Conservation (phyloP, 37 sponge, comb jelly and placozoan genomes). For the Hormiphora californensis region DNA sequence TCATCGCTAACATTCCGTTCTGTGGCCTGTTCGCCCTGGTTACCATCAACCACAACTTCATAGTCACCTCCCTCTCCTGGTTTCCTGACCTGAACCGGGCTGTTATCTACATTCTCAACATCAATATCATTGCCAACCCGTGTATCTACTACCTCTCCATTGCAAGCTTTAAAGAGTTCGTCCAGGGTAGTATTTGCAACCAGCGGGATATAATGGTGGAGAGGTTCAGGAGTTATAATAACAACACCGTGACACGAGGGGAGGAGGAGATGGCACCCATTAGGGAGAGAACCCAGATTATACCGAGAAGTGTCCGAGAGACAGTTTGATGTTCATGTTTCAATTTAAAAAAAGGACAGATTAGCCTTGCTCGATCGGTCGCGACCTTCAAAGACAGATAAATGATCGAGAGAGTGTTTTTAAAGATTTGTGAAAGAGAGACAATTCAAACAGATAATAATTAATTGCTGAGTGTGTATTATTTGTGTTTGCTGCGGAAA, state of each 20-base stretch:
- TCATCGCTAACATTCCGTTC: conserved; percentile 8
- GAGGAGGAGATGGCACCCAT: no score
- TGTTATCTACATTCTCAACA: neutral
- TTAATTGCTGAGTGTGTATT: neutral
- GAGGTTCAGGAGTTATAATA: no score
- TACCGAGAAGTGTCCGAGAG: no score
- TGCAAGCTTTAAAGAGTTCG: neutral
- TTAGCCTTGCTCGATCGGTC: no score
- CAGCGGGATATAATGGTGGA: no score
- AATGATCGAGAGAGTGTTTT: neutral
- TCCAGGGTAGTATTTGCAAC: no score
- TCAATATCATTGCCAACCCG: neutral
- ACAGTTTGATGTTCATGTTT: no score
- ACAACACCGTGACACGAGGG: no score
- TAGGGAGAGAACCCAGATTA: no score
- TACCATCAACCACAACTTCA: neutral
- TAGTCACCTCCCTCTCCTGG: no score
- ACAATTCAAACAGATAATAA: neutral
- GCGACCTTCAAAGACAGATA: neutral
- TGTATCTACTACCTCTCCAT: neutral
- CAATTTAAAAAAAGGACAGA: no score
- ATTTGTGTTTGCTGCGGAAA: neutral
- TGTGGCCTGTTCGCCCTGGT: neutral
- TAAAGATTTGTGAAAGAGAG: neutral
- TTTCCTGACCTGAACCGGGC: neutral